Evolutionary conservation across 2,797 vertebrate genomes (phyloP).

Genomic region (Percopsis omiscomaycus): DNA sequence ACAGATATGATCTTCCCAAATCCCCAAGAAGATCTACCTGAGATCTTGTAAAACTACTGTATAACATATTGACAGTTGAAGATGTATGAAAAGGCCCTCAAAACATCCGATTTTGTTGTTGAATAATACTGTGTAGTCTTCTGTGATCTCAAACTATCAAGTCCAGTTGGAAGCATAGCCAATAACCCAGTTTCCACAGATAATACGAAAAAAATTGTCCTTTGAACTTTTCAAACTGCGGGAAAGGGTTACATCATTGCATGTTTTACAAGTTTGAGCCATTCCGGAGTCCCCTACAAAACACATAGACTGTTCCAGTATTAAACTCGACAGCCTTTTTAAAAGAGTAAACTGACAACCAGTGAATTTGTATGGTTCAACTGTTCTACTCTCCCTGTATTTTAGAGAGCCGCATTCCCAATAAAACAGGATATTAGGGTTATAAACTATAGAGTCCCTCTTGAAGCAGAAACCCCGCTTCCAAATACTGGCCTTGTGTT

Average conservation of each 20-base stretch:
- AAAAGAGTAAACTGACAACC: conserved; percentile 35
- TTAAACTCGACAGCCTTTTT: conserved; percentile 36
- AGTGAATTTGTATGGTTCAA: conserved; percentile 29
- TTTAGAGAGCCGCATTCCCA: conserved; percentile 37
- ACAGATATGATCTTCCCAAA: too few species aligned
- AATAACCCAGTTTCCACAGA: conserved; percentile 22
- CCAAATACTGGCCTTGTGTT: conserved; percentile 4
- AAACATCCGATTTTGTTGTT: too few species aligned
- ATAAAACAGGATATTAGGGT: conserved; percentile 8
- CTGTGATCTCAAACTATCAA: too few species aligned
- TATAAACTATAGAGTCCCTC: conserved; percentile 18
- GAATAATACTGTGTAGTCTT: too few species aligned
- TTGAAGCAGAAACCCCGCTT: conserved; percentile 23
- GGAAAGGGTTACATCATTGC: conserved; percentile 23
- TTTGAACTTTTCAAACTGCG: conserved; percentile 34
- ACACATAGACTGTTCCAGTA: conserved; percentile 5
- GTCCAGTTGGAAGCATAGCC: conserved; percentile 9
- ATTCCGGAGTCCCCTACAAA: conserved; percentile 12
- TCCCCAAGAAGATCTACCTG: too few species aligned
- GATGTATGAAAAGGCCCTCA: too few species aligned
- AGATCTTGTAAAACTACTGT: too few species aligned
- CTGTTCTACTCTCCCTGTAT: conserved; percentile 17
- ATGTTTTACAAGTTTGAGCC: conserved; percentile 13
- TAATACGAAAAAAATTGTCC: conserved; percentile 21
- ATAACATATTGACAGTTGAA: too few species aligned